Conservation (phyloP, 2,888 invertebrate genomes). For the Machimus rusticus region DNA sequence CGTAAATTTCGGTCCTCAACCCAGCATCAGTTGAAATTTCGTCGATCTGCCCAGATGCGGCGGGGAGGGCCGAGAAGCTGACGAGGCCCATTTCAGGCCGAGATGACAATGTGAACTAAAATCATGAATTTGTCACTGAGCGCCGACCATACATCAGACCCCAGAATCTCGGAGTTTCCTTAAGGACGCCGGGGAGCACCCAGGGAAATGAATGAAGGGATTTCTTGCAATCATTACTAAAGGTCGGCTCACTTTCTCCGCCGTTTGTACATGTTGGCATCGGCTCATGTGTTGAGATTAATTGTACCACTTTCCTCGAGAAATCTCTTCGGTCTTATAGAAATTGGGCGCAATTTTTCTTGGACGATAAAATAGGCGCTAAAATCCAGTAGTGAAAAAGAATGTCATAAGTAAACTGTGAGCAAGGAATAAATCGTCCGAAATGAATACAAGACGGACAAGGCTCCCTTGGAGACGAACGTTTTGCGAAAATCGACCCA, state of each 20-base stretch:
- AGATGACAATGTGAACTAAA: constrained; percentile 24
- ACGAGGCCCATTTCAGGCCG: not conserved
- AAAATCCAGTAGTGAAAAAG: constrained; percentile 3
- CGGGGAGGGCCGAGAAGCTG: not conserved
- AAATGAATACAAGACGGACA: not conserved
- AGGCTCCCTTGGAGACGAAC: not conserved
- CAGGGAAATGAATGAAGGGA: constrained; percentile 14
- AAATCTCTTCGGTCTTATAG: constrained; percentile 35
- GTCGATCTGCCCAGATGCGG: not conserved
- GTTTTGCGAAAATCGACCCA: not conserved
- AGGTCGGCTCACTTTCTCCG: constrained; percentile 24
- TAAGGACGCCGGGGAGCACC: not conserved
- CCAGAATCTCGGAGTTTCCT: not conserved
- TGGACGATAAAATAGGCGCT: not conserved
- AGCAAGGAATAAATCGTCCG: constrained; percentile 1
- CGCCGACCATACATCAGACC: constrained; percentile 6
- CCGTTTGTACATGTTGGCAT: constrained; percentile 16
- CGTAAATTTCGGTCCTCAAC: not conserved
- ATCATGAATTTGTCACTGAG: constrained; percentile 28
- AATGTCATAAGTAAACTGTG: constrained; percentile 17
- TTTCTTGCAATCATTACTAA: constrained; percentile 30
- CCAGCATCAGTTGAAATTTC: not conserved
- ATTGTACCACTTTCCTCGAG: constrained; percentile 26
- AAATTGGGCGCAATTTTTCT: constrained; percentile 18
- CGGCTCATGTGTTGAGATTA: constrained; percentile 34